phyloP scores from a whole-genome alignment of 1,140 invertebrate species.

The Drosophila malerkotliana region DNA sequence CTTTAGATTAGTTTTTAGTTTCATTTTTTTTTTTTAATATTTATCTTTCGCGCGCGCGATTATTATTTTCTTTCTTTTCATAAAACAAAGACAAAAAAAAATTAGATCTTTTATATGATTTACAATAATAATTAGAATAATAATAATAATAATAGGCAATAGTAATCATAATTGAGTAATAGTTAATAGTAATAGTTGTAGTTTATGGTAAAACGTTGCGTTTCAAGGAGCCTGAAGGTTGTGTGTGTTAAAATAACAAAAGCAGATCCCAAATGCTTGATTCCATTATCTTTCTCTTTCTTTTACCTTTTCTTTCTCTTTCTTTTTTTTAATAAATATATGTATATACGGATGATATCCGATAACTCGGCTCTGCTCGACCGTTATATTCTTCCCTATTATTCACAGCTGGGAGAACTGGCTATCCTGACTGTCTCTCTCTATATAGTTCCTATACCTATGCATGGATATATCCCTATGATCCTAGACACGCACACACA shows the following conservation, averaged over 20 bases:
- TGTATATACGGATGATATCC: neutral
- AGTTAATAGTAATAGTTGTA: slow-evolving; percentile 10
- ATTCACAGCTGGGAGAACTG: slow-evolving; percentile 17
- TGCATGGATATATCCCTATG: slow-evolving; percentile 1
- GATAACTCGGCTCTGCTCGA: neutral
- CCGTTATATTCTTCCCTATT: slow-evolving; percentile 1
- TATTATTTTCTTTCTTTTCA: too few species aligned
- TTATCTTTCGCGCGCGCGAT: neutral
- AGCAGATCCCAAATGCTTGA: slow-evolving; percentile 30
- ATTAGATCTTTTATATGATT: slow-evolving; percentile 5
- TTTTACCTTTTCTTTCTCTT: neutral
- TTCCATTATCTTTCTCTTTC: slow-evolving; percentile 7
- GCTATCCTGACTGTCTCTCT: neutral
- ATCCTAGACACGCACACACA: neutral
- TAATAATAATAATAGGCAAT: slow-evolving; percentile 14
- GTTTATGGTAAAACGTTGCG: slow-evolving; percentile 41
- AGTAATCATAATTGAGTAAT: slow-evolving; percentile 18
- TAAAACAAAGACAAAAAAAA: slow-evolving; percentile 19
- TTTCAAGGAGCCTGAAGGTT: slow-evolving; percentile 30
- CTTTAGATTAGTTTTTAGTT: slow-evolving; percentile 11
- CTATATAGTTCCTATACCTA: too few species aligned
- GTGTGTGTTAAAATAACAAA: slow-evolving; percentile 29
- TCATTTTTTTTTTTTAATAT: slow-evolving; percentile 1
- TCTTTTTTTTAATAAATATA: slow-evolving; percentile 28
- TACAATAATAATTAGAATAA: slow-evolving; percentile 11